phyloP scores from a whole-genome alignment of 2,113 vertebrate species.

The Oriolus oriolus region DNA sequence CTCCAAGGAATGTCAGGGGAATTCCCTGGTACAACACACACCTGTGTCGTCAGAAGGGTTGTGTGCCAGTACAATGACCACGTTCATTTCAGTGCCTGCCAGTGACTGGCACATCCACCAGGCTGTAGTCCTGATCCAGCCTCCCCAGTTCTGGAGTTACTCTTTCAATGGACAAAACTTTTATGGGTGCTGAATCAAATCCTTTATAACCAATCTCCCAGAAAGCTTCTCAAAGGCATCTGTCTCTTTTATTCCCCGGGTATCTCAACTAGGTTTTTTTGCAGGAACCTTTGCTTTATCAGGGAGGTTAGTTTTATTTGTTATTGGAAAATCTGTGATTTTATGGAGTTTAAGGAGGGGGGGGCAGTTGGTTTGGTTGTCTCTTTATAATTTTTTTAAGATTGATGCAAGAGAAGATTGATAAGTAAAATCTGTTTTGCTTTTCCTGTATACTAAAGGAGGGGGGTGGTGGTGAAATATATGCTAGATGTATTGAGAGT shows the following conservation, averaged over 20 bases:
- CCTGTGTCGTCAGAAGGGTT: background rate
- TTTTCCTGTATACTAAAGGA: background rate
- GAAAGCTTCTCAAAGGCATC: background rate
- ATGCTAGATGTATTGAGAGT: background rate
- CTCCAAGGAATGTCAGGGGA: background rate
- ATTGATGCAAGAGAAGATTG: background rate
- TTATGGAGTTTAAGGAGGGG: background rate
- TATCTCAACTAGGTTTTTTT: background rate
- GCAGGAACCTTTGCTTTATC: background rate
- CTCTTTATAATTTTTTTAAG: background rate
- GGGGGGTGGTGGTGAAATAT: background rate
- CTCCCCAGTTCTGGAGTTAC: background rate
- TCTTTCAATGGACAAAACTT: background rate
- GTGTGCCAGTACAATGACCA: background rate
- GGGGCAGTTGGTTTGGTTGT: background rate
- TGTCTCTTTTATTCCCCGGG: background rate
- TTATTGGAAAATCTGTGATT: background rate
- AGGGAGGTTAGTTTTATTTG: background rate
- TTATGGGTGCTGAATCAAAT: background rate
- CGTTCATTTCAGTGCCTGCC: conserved; percentile 29
- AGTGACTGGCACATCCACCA: background rate
- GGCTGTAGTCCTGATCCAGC: background rate
- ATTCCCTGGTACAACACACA: background rate
- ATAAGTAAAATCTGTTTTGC: background rate
- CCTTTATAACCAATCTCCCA: background rate